Evolutionary conservation across 2,113 vertebrate species (phyloP), one percentile per base, ranked within the genome.

Genomic region (Pachypanchax playfairii): DNA sequence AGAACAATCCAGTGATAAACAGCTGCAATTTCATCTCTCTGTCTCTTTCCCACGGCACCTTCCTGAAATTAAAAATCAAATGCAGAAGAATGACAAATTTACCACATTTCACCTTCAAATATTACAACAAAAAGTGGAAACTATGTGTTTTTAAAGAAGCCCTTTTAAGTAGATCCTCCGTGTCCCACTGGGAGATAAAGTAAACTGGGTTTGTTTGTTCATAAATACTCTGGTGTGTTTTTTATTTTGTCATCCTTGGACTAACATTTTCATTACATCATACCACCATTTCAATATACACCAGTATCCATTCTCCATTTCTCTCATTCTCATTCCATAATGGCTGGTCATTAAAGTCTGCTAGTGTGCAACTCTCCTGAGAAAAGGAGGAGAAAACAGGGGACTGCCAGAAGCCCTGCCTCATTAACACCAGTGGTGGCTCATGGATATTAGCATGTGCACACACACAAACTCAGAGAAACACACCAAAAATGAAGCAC

Each of bases 351-450:
- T 87, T 84, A 84, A 69, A 41, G 43, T 65, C 56, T 50, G 70
- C 82, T 66, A 78, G 72, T 79, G 60, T 50, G 55, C 59, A 75
- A 69, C 73, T 55, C 79, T 77, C 72, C 33, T 52, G 68, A 79
- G 82, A 63, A 58, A 25, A 33, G 21, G 63, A 49, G 46, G 24
- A 52, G 33, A 48, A 15, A 12, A 5, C 10, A 15, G 46, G 42
- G 33, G 20, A 39, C 57, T 53, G 38, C 44, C 52, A 69, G 52
- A 62, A 42, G 22, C 49, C 43, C 53, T 25, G 50, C 26, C 78
- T 87, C 72, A 86, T 85, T 85, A 85, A 78, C 57, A 25, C 62
- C 25, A 41, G 35, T 22, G 65, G 43, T 28, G 42, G 60, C 28
- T 56, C 42, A 25, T 43, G 47, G 47, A 75, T 62, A 77, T 73